Evolutionary conservation across 1,140 invertebrate genomes (phyloP), one percentile per base, ranked within the genome.

Genomic region (Whitmania pigra): DNA sequence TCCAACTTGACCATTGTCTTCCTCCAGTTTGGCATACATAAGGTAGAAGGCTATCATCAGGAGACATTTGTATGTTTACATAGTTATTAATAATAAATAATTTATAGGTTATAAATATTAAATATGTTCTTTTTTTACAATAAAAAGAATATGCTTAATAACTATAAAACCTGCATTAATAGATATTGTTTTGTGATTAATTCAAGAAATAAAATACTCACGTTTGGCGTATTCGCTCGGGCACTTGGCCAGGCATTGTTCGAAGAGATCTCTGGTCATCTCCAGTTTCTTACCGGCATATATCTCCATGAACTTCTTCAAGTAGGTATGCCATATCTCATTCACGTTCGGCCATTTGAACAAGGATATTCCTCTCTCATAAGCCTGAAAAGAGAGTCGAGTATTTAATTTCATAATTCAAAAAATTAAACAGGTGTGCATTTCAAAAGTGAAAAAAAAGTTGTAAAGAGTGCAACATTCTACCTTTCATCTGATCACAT

Each of bases 331-430:
- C 97, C 97, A 99, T 77, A 99, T 94, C 79, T 99, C 96, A 83
- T 89, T 98, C 4, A 99, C 95, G 86, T 97, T 95, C 0, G 97
- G 97, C 97, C 97, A 99, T 81, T 92, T 94, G 80, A 99, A 99
- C 43, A 99, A 82, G 6, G 94, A 88, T 78, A 99, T 94, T 57
- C 97, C 87, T 84, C 97, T 97, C 83, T 99, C 96, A 84, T 99
- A 99, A 6, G 93, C 93, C 86, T 88, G 77, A 71, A 79, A 77
- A 75, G 9, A 49, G 0, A 17, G 43, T 49, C 13, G 15, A 29
- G 13, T 27, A 36, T 6, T 71, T 27, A 11, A 71, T 36, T 36
- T 11, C 9, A 49, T 49, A 7, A 49, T 49, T 49, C 43, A 49
- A 49, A 11, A 49, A 11, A 6, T 36, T 6, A 36, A 36, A 2